These are phyloP conservation scores for Athetis lepigone DNA, from an alignment of 2,888 invertebrate species.

Conservation along the genomic window DNA sequence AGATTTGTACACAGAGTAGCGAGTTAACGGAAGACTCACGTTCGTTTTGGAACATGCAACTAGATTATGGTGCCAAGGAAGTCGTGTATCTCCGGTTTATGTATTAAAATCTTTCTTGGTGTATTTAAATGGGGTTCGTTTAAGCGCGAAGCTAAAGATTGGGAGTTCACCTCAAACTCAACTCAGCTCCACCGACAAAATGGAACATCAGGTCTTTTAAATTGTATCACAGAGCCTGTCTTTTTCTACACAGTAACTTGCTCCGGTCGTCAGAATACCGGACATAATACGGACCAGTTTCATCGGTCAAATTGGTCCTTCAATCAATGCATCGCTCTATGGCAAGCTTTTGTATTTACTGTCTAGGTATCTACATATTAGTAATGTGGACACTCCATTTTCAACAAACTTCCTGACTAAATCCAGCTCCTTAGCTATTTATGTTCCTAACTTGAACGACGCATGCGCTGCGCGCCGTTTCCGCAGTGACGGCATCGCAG, in stretches of 20 bases:
- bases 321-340: neutral
- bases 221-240: too few species aligned
- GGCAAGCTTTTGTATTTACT: neutral
- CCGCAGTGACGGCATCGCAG: conserved; percentile 70
- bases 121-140: too few species aligned
- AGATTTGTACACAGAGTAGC: conserved; percentile 56
- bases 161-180: too few species aligned
- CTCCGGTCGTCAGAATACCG: too few species aligned
- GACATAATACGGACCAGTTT: neutral
- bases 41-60: neutral
- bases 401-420: conserved; percentile 23
- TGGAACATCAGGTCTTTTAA: too few species aligned
- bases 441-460: conserved; percentile 70
- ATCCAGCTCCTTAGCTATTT: conserved; percentile 66
- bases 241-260: too few species aligned
- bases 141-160: too few species aligned
- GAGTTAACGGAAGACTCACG: conserved; percentile 1
- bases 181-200: too few species aligned
- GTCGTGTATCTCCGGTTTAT: too few species aligned
- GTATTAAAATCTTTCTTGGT: too few species aligned
- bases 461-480: conserved; percentile 72
- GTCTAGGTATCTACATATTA: neutral
- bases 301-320: neutral
- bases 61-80: neutral
- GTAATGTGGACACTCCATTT: conserved; percentile 15